Evolutionary conservation across 2,113 vertebrate species (phyloP), one percentile per base, ranked within the genome.

Genomic region (Myrmecobius fasciatus): DNA sequence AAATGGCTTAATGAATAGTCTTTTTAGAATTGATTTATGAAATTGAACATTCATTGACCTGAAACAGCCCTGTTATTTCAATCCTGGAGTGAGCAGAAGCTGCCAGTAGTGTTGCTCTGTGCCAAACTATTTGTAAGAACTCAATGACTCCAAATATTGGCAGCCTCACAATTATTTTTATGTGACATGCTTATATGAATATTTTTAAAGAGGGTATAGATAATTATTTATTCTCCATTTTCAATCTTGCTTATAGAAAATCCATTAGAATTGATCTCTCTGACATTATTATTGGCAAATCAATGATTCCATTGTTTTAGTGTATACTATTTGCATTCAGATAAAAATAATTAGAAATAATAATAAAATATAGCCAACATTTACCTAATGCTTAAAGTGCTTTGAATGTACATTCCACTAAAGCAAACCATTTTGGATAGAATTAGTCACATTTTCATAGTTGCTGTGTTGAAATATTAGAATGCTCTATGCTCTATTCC

Each of bases 21-120:
- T 0, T 49, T 95, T 91, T 31, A n/a, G 56, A 93, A 89, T 93
- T 93, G 52, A 60, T 95, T 90, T 92, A 94, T 75, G 56, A 28
- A 67, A 89, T 22, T 47, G 54, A 93, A 92, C 1, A 10, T 36
- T 52, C 24, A 0, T 93, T 67, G 89, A 46, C 67, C 75, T 91
- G 93, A 22, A 94, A 25, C 89, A 1, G 54, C 53, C 36, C 89
- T 51, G 3, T 2, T 0, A 54, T 56, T 48, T 48, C 52, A 14
- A 53, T 49, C 46, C 20, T 3, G 12, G 83, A 22, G 89, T 2
- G 7, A 48, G 31, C 43, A 47, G 36, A 20, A 43, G 46, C 91
- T 5, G 36, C 92, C 53, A 6, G 2, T 0, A 0, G 36, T 1
- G 36, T 36, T 43, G 47, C 7, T 49, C 48, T 51, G 28, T 22